Conservation (phyloP, 2,113 vertebrate genomes). For the Sceloporus tristichus region DNA sequence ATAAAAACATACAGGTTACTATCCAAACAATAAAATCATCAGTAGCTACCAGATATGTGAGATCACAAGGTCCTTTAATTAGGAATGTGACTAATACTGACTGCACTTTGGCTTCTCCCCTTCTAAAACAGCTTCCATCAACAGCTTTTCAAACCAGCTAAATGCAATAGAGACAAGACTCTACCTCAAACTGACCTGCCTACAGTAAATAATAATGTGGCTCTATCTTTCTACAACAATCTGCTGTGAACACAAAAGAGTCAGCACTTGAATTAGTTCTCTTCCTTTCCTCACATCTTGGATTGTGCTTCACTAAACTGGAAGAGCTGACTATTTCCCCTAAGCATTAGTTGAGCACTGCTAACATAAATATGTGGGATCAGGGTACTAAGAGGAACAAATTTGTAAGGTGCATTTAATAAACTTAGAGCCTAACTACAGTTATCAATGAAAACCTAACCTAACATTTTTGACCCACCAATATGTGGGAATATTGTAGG, state of each 20-base stretch:
- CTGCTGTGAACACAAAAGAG: background rate
- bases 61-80: background rate
- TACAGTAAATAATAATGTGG: background rate
- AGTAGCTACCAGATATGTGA: background rate
- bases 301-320: background rate
- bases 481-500: no score
- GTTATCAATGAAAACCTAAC: no score
- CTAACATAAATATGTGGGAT: background rate
- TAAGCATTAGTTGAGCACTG: background rate
- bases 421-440: no score
- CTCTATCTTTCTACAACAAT: background rate
- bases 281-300: no score
- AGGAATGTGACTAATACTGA: background rate
- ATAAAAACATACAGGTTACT: background rate
- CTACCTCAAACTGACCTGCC: background rate
- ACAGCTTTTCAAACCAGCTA: background rate
- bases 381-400: background rate
- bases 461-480: no score
- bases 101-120: background rate
- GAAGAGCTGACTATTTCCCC: background rate
- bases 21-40: background rate
- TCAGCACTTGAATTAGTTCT: background rate
- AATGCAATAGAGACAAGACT: background rate
- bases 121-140: background rate
- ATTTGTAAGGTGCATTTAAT: background rate